phyloP scores from a whole-genome alignment of 1,140 invertebrate genomes.

The Heliconius melpomene region DNA sequence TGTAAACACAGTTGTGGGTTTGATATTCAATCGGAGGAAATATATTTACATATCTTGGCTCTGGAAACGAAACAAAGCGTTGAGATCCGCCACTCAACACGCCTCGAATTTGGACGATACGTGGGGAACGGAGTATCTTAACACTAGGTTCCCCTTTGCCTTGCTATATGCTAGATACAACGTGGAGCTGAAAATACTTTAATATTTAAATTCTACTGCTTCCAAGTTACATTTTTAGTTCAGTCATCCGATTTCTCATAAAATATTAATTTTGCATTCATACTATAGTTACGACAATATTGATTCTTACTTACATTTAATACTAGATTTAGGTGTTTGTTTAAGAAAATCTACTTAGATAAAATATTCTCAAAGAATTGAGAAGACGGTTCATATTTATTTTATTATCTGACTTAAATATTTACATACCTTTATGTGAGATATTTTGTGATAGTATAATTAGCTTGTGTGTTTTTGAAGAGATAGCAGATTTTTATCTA shows the following conservation, averaged over 20 bases:
- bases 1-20: too few species aligned
- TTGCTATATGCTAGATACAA: too few species aligned
- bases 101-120: too few species aligned
- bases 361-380: background rate
- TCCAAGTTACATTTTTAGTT: background rate
- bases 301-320: background rate
- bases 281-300: background rate
- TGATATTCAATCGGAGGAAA: too few species aligned
- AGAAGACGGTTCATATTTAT: background rate
- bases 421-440: too few species aligned
- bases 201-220: background rate
- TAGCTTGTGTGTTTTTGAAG: background rate
- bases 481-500: background rate
- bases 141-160: too few species aligned
- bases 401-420: background rate
- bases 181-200: background rate
- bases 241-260: background rate
- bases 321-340: background rate
- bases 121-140: too few species aligned
- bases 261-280: background rate
- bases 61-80: too few species aligned
- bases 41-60: too few species aligned
- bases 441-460: background rate
- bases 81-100: too few species aligned
- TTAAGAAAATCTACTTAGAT: constrained; percentile 5